Base-by-base conservation (phyloP, 2,888 invertebrate genomes). In the Chrysodeixis includens region DNA sequence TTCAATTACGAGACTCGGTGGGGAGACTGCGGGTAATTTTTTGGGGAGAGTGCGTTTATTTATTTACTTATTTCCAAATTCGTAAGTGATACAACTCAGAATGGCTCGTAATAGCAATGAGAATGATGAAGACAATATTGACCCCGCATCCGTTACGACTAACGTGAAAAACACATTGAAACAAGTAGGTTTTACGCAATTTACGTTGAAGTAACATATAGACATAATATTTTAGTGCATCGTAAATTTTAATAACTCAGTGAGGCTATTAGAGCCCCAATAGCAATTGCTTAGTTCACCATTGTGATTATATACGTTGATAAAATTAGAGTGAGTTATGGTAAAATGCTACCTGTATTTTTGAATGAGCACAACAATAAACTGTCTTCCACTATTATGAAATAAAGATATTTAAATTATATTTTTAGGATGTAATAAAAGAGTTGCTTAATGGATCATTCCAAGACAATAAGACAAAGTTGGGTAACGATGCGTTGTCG, bases 391-490 rank as follows among this genome's bases (percentile, higher is more conserved):
- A n/a, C n/a, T n/a, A n/a, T n/a, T n/a, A n/a, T n/a, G n/a, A n/a
- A n/a, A n/a, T n/a, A n/a, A n/a, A n/a, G n/a, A n/a, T n/a, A n/a
- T 26, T 2, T 5, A n/a, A 40, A 6, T n/a, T n/a, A 40, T 40
- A 7, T 40, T 60, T 78, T 73, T 0, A 96, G 96, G 95, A 95
- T 71, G 86, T 95, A 9, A 93, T 96, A 62, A 96, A 95, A 83
- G 96, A 96, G 74, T 88, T 94, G 7, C 77, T 96, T 3, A 94
- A 95, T 78, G 90, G 92, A 30, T 92, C 95, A 49, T 96, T 95
- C 78, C 90, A 92, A 83, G 95, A 96, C 81, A 90, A 94, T 73
- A 96, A 96, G 84, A 95, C 93, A 1, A 96, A 95, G 84, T 88
- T 96, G 30, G 93, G 92, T 9, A 95, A 96, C 67, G 96, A 96